Evolutionary conservation across 2,888 invertebrate genomes (phyloP), one percentile per base, ranked within the genome.

Genomic region (Campoplex nolae): DNA sequence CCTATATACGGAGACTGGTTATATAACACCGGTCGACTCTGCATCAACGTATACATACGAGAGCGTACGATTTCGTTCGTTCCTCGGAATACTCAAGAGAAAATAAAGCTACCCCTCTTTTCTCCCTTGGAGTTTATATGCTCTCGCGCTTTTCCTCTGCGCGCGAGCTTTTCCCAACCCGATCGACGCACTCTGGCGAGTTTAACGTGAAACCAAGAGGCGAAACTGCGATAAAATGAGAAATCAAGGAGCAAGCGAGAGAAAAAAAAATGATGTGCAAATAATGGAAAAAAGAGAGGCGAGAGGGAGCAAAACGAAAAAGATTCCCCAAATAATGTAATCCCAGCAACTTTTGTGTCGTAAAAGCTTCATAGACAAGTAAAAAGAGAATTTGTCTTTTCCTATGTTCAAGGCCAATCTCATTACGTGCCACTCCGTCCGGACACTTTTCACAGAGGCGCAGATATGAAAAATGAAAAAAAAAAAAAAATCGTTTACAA

Each of bases 161-260:
- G n/a, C 13, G 28, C 56, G 62, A 76, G 54, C 38, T 42, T 9
- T 56, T 65, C 65, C 35, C 73, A 81, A 71, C 51, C 65, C 45
- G 45, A 74, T 83, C 78, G 75, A 83, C 71, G 79, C 79, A 86
- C 65, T 79, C 28, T 75, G 45, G 42, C 74, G 85, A 56, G 58
- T 58, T 78, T 82, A 51, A 62, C 75, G 54, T 32, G 56, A 65
- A 70, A 62, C 11, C 65, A 56, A 77, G 35, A 54, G 54, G 62
- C 62, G 11, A 56, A 42, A 23, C 32, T 54, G n/a, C 23, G 73
- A 73, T 62, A 32, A n/a, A 45, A 54, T 51, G 32, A 23, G 74
- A 74, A 67, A 38, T 48, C 16, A 56, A 68, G n/a, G 56, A 78
- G 28, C n/a, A 35, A 75, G 78, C 18, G 56, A 23, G 38, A 42